A percentile compares a stretch with the other conserved stretches of the same genome.
Evolutionary conservation across 2,113 vertebrate species (phyloP).

Genomic region (Petroica traversi): DNA sequence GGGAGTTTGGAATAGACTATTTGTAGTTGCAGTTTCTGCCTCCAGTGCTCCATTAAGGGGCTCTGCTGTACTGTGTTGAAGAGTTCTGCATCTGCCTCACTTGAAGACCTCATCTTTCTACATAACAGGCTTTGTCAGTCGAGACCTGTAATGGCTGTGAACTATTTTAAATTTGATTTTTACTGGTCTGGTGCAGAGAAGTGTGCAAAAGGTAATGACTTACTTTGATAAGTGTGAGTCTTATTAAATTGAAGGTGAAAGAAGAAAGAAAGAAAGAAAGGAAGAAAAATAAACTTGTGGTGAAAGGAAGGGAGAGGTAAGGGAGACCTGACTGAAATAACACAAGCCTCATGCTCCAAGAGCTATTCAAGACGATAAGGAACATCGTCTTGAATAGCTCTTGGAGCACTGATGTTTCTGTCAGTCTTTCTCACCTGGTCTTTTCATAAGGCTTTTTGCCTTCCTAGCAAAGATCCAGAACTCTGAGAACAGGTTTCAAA

Average conservation of each 20-base stretch:
- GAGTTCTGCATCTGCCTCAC: neutral
- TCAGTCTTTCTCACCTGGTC: accelerated
- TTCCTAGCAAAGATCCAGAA: neutral
- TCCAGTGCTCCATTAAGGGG: neutral
- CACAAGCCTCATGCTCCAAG: neutral
- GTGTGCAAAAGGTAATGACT: neutral
- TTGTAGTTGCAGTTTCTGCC: neutral
- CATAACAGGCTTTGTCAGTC: neutral
- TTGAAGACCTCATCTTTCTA: neutral
- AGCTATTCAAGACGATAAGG: neutral
- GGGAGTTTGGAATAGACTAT: neutral
- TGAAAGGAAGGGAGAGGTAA: neutral
- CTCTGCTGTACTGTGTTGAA: neutral
- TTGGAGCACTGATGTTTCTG: neutral
- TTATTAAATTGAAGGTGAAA: neutral
- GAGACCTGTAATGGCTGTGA: neutral
- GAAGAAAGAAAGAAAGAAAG: neutral
- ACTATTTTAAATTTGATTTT: neutral
- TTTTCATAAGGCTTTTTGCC: neutral
- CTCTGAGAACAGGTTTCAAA: neutral
- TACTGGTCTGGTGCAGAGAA: neutral
- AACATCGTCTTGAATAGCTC: too few relatives aligned
- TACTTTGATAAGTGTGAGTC: neutral
- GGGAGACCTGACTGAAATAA: neutral
- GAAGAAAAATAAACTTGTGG: neutral